Evolutionary conservation across 2,113 vertebrate species (phyloP).

Genomic region (Carassius gibelio): DNA sequence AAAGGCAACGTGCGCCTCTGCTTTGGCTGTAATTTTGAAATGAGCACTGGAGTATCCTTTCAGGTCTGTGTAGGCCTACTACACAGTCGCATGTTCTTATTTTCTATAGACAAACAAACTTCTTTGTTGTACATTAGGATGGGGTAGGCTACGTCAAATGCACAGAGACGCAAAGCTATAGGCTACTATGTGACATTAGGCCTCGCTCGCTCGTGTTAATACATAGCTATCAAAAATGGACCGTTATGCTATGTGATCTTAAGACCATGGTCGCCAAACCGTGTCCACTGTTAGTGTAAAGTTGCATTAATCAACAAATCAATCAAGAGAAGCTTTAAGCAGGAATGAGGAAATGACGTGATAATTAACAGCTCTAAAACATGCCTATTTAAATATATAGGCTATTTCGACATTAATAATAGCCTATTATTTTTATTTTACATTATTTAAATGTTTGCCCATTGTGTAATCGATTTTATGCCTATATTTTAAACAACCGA

Average conservation of each 20-base stretch:
- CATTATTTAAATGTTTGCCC: not conserved
- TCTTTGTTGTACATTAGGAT: not conserved
- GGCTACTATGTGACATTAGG: not conserved
- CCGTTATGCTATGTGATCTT: not conserved
- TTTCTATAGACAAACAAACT: not conserved
- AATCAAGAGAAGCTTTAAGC: not conserved
- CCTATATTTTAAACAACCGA: not conserved
- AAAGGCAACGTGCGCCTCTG: conserved; percentile 26
- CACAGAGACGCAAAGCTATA: not conserved
- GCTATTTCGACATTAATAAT: no score
- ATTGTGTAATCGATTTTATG: not conserved
- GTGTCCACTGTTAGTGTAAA: not conserved
- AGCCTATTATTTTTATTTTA: no score
- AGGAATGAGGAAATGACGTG: not conserved
- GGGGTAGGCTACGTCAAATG: not conserved
- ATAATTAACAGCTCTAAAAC: not conserved
- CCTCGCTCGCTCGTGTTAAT: not conserved
- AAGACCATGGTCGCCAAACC: no score
- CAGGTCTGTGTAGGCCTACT: not conserved
- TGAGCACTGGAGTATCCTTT: conserved; percentile 33
- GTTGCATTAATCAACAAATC: not conserved
- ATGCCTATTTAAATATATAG: not conserved
- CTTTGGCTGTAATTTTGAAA: not conserved
- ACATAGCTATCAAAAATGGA: not conserved
- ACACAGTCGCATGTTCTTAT: conserved; percentile 4